Percentiles rank a stretch among this genome's conserved stretches.
Conservation (phyloP, 2,797 vertebrate genomes). For the Smutsia gigantea region DNA sequence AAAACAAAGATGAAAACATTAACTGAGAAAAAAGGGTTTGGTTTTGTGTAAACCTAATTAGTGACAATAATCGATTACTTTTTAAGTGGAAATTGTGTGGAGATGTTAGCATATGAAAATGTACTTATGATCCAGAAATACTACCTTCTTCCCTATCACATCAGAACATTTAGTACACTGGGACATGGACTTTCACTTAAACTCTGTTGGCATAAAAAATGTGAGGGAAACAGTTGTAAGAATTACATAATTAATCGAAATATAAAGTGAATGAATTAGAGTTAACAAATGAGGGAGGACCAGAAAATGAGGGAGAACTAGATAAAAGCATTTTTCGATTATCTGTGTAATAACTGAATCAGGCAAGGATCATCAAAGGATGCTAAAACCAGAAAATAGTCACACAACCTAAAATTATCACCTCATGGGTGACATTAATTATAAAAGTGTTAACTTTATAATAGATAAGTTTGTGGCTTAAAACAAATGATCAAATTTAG, state of each 20-base stretch:
- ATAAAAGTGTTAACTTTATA: background rate
- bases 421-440: background rate
- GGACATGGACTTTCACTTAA: background rate
- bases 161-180: background rate
- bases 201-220: background rate
- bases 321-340: background rate
- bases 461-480: background rate
- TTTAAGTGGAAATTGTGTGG: constrained; percentile 18
- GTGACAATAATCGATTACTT: background rate
- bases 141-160: background rate
- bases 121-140: background rate
- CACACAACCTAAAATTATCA: background rate
- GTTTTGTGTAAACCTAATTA: constrained; percentile 22
- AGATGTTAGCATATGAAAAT: background rate
- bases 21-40: background rate
- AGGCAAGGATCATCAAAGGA: background rate
- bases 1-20: background rate
- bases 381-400: background rate
- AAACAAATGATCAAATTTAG: constrained; percentile 23
- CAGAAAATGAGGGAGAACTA: background rate
- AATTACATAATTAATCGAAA: background rate
- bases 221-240: background rate
- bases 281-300: background rate
- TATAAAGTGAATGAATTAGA: background rate
- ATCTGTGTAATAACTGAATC: background rate